phyloP scores from a whole-genome alignment of 1,140 invertebrate genomes.

The Ostrea denselamellosa region DNA sequence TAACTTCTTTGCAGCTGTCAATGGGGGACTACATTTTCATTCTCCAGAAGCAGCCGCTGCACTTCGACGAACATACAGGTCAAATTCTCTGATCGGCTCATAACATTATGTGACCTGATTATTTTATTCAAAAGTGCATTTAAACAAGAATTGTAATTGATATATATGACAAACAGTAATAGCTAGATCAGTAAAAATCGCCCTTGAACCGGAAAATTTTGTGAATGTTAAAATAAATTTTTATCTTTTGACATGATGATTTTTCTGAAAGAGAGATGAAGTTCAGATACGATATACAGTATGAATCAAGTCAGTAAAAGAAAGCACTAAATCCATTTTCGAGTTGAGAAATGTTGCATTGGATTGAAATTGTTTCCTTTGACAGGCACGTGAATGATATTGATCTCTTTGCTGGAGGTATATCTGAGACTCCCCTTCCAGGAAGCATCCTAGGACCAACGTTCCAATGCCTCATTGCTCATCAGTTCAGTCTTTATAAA shows the following conservation, averaged over 20 bases:
- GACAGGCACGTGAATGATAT: conserved; percentile 79
- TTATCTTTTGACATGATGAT: neutral
- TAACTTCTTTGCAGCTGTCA: neutral
- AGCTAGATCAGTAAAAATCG: neutral
- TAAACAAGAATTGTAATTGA: too few species aligned
- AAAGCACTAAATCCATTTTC: too few species aligned
- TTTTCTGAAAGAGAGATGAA: too few species aligned
- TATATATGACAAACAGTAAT: too few species aligned
- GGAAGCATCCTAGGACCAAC: conserved; percentile 40
- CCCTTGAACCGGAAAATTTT: neutral
- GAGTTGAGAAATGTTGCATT: too few species aligned
- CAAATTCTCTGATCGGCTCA: neutral
- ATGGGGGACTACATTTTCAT: neutral
- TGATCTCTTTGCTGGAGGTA: conserved; percentile 44
- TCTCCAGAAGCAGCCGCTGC: neutral
- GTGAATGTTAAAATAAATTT: neutral
- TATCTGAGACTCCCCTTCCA: conserved; percentile 4
- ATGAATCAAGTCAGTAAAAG: too few species aligned
- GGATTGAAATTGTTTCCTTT: neutral
- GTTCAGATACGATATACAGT: too few species aligned
- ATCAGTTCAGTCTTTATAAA: conserved; percentile 42
- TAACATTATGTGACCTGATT: too few species aligned
- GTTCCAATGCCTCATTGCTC: neutral
- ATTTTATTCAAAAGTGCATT: too few species aligned
- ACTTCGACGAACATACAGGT: neutral